Evolutionary conservation across 1,140 invertebrate species (phyloP).

Genomic region (Gonatopus flavifemur): DNA sequence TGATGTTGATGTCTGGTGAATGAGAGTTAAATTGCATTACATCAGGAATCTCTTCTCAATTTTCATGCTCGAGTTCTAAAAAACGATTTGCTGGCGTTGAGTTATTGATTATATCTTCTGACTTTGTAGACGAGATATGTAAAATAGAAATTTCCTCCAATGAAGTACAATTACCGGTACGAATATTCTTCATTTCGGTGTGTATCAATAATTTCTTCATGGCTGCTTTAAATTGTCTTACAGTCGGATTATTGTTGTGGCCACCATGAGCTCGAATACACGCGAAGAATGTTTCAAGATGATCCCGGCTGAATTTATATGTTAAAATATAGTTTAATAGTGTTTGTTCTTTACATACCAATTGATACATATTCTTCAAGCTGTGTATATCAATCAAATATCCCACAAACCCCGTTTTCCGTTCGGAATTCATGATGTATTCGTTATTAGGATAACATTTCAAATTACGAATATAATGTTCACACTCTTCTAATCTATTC

Average conservation of each 20-base stretch:
- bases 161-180: neutral
- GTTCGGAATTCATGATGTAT: neutral
- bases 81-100: neutral
- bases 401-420: neutral
- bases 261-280: neutral
- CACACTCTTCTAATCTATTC: neutral
- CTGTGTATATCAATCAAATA: neutral
- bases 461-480: neutral
- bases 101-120: neutral
- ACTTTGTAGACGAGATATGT: neutral
- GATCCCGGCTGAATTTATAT: neutral
- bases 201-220: conserved; percentile 4
- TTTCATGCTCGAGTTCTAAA: neutral
- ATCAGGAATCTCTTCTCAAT: neutral
- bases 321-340: too few relatives aligned
- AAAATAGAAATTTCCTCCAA: conserved; percentile 1
- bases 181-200: neutral
- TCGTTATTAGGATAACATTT: neutral
- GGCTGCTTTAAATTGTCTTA: conserved; percentile 10
- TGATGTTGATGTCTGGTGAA: neutral
- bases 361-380: neutral
- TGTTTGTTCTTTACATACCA: too few relatives aligned
- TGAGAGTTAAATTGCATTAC: neutral
- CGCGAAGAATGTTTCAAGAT: neutral
- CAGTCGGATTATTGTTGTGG: conserved; percentile 7